These are phyloP conservation scores for Orthosia gracilis DNA, from an alignment of 2,888 invertebrate species.

Conservation along the genomic window DNA sequence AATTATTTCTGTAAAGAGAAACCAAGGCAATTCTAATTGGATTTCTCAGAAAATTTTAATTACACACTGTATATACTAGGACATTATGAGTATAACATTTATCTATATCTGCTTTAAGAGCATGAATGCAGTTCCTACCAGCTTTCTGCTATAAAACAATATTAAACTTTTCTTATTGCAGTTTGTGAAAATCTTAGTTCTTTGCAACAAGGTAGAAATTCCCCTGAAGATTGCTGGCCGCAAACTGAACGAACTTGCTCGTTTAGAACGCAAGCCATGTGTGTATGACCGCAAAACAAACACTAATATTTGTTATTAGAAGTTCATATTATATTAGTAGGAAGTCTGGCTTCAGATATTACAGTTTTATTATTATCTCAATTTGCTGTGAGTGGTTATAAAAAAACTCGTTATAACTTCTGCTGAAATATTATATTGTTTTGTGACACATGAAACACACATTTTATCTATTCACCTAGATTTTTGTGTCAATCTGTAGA, in stretches of 20 bases:
- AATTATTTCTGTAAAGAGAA: background rate
- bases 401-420: background rate
- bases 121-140: constrained; percentile 35
- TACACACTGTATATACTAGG: background rate
- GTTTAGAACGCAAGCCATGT: constrained; percentile 49
- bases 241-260: constrained; percentile 40
- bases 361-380: constrained; percentile 15
- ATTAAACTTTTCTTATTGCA: constrained; percentile 39
- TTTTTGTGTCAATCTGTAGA: background rate
- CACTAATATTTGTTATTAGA: constrained; percentile 40
- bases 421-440: too few relatives aligned
- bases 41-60: background rate
- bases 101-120: background rate
- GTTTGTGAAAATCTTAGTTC: background rate
- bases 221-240: background rate
- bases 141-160: constrained; percentile 30
- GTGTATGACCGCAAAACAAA: constrained; percentile 49
- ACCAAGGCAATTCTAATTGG: background rate
- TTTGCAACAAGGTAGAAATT: background rate
- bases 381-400: constrained; percentile 16
- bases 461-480: too few relatives aligned
- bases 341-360: constrained; percentile 16
- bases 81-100: background rate
- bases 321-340: constrained; percentile 48
- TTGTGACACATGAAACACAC: too few relatives aligned